Percentiles rank a stretch among this genome's conserved stretches.
Conservation (phyloP, 2,113 vertebrate species). For the Micromys minutus region DNA sequence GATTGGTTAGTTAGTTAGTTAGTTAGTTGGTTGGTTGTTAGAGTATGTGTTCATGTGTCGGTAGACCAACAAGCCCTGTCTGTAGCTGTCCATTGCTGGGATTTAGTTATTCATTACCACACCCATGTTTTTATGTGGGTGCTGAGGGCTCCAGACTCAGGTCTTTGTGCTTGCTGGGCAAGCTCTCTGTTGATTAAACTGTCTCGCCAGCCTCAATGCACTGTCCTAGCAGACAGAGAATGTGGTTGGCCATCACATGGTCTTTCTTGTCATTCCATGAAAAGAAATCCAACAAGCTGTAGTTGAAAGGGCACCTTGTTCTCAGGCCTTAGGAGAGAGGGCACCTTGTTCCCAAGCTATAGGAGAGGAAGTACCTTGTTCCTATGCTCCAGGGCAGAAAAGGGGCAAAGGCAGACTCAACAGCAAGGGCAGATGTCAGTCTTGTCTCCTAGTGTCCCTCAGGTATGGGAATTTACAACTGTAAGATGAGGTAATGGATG, state of each 20-base stretch:
- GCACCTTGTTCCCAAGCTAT: background rate
- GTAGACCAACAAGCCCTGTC: background rate
- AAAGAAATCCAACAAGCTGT: background rate
- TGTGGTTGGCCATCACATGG: too few species aligned
- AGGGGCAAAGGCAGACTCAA: background rate
- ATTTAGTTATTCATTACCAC: background rate
- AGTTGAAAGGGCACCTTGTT: background rate
- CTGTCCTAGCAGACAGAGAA: background rate
- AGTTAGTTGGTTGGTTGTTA: too few species aligned
- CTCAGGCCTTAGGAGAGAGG: background rate
- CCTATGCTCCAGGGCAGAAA: background rate
- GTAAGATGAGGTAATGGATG: background rate
- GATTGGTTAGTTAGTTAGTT: background rate
- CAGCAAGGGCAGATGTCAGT: background rate
- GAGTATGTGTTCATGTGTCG: background rate
- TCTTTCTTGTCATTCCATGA: background rate
- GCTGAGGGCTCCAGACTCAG: background rate
- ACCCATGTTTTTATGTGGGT: background rate
- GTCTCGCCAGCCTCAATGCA: background rate
- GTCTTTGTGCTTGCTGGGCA: background rate
- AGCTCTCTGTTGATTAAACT: background rate
- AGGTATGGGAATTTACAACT: background rate
- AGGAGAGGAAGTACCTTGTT: too few species aligned
- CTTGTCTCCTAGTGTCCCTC: background rate
- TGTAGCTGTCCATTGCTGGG: background rate